Percentiles rank a stretch among this genome's conserved stretches.
Conservation (phyloP, 2,888 invertebrate genomes). For the Drosophila gaucha region DNA sequence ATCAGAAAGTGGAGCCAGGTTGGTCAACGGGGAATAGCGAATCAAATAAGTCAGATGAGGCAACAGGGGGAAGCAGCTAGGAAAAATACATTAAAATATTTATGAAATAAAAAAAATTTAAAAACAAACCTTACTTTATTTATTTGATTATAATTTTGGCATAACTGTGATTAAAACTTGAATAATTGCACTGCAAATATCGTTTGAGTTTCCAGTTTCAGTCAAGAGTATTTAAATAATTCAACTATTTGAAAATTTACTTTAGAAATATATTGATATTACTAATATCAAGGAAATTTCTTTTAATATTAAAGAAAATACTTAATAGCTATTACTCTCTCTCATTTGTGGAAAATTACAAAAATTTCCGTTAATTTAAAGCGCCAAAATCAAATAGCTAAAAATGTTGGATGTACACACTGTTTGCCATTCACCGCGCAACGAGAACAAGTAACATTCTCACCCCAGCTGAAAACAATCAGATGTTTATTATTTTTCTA, state of each 20-base stretch:
- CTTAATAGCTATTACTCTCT: too few relatives aligned
- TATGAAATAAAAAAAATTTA: slow-evolving; percentile 50
- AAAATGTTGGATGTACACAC: background rate
- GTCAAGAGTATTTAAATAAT: too few relatives aligned
- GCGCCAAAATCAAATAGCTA: background rate
- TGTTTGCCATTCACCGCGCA: slow-evolving; percentile 25
- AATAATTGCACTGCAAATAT: too few relatives aligned
- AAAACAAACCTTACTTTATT: slow-evolving; percentile 11
- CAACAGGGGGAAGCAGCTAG: slow-evolving; percentile 43
- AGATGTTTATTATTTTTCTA: slow-evolving; percentile 45
- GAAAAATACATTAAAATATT: slow-evolving; percentile 19
- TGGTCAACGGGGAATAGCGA: slow-evolving; percentile 49
- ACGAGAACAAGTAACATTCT: slow-evolving; percentile 16
- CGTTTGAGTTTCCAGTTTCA: background rate
- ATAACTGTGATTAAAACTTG: too few relatives aligned
- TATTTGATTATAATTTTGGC: background rate
- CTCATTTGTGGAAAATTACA: background rate
- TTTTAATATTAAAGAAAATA: background rate
- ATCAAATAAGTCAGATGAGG: slow-evolving; percentile 4
- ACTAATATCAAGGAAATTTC: too few relatives aligned
- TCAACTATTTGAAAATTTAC: too few relatives aligned
- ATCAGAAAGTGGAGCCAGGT: slow-evolving; percentile 43
- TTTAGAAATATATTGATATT: too few relatives aligned
- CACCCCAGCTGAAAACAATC: slow-evolving; percentile 37
- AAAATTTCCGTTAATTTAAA: background rate